Conservation (phyloP, 2,888 invertebrate species). For the Nomada goodeniana region DNA sequence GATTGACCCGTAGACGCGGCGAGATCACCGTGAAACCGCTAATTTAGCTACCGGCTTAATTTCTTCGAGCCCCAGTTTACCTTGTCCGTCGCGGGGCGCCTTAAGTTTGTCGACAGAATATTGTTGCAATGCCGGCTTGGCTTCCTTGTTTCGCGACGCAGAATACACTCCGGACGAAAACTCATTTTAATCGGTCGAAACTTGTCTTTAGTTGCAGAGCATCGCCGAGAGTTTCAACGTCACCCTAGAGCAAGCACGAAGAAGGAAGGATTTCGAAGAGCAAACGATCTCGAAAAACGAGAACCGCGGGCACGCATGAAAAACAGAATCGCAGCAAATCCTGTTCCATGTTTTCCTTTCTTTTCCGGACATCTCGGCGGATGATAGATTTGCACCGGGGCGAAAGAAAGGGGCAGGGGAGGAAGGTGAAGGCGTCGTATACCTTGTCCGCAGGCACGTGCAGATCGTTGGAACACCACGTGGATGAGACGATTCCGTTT, state of each 20-base stretch:
- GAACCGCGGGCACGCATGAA: slow-evolving; percentile 27
- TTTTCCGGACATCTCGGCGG: not conserved
- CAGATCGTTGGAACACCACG: slow-evolving; percentile 61
- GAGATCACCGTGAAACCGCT: slow-evolving; percentile 31
- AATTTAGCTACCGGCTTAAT: slow-evolving; percentile 27
- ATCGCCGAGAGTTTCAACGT: slow-evolving; percentile 48
- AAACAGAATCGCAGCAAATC: slow-evolving; percentile 10
- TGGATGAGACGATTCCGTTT: slow-evolving; percentile 69
- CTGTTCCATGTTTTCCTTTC: not conserved
- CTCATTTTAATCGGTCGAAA: slow-evolving; percentile 27
- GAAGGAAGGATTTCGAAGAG: slow-evolving; percentile 4
- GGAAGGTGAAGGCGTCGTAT: slow-evolving; percentile 47
- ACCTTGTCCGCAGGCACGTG: slow-evolving; percentile 57
- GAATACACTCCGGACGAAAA: not conserved
- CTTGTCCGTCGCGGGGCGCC: not conserved
- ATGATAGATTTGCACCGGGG: slow-evolving; percentile 5
- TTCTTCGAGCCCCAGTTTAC: slow-evolving; percentile 17
- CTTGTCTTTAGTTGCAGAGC: slow-evolving; percentile 42
- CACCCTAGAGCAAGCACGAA: slow-evolving; percentile 26
- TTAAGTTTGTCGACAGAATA: slow-evolving; percentile 10
- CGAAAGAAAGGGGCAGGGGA: not conserved
- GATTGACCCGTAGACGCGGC: slow-evolving; percentile 30
- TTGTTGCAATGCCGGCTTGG: not conserved
- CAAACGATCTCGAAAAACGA: slow-evolving; percentile 23
- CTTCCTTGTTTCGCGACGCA: not conserved